Conservation (phyloP, 2,797 vertebrate genomes). For the Ataeniobius toweri region DNA sequence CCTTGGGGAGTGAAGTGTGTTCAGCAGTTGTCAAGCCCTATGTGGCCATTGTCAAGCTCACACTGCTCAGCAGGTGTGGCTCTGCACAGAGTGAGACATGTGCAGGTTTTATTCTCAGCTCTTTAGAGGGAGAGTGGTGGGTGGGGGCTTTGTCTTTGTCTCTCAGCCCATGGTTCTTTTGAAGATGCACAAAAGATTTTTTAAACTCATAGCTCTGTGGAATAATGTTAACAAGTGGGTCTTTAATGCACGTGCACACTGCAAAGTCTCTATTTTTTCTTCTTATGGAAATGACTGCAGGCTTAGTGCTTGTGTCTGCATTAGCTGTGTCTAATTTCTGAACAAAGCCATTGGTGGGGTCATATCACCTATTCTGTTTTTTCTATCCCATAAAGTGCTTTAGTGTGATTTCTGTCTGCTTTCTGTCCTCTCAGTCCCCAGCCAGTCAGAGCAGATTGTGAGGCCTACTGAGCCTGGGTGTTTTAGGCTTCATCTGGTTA, state of each 20-base stretch:
- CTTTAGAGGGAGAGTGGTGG: constrained; percentile 18
- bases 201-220: not conserved
- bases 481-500: not conserved
- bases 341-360: not conserved
- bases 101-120: constrained; percentile 46
- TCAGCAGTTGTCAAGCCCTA: constrained; percentile 63
- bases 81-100: constrained; percentile 38
- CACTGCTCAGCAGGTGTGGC: constrained; percentile 61
- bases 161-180: not conserved
- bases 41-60: constrained; percentile 73
- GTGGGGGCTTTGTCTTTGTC: constrained; percentile 24
- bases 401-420: not conserved
- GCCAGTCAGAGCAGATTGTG: not conserved
- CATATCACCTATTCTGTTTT: not conserved
- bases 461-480: not conserved
- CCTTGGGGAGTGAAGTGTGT: constrained; percentile 38
- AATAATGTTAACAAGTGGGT: not conserved
- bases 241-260: not conserved
- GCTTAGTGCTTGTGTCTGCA: not conserved
- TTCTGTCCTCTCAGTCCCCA: not conserved
- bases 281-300: not conserved
- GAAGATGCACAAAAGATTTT: not conserved
- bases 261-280: not conserved
- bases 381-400: not conserved
- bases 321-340: no score